Evolutionary conservation across 2,888 invertebrate species (phyloP).

Genomic region (Thymelicus acteon): DNA sequence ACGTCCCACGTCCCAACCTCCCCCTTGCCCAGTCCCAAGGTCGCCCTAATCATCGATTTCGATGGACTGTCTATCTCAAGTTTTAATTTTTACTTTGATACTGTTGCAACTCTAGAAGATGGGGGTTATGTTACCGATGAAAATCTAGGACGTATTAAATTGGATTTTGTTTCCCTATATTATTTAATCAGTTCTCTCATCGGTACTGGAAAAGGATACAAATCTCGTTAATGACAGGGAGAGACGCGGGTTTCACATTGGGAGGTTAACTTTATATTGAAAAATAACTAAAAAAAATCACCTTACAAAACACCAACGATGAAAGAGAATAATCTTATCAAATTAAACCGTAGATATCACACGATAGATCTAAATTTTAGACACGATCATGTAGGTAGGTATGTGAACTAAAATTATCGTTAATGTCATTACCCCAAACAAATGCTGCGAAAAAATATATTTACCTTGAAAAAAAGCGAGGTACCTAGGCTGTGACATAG

Average conservation of each 20-base stretch:
- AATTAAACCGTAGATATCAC: not conserved
- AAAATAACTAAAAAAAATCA: no score
- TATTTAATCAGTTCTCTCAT: no score
- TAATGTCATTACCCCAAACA: slow-evolving; percentile 3
- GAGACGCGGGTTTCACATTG: no score
- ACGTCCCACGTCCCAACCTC: slow-evolving; percentile 59
- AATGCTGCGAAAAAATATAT: slow-evolving; percentile 2
- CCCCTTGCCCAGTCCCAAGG: slow-evolving; percentile 70
- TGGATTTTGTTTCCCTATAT: no score
- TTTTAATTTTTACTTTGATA: not conserved
- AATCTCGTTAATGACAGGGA: no score
- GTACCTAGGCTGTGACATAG: slow-evolving; percentile 49
- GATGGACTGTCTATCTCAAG: not conserved
- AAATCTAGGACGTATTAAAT: no score
- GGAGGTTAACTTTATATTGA: no score
- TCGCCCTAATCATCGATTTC: slow-evolving; percentile 54
- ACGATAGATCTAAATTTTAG: not conserved
- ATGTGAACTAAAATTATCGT: not conserved
- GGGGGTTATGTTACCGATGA: no score
- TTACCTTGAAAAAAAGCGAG: slow-evolving; percentile 32
- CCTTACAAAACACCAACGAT: no score
- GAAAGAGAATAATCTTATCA: not conserved
- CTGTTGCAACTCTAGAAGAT: no score
- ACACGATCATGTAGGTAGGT: no score
- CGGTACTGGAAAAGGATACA: no score